These are phyloP conservation scores for Grammomys surdaster DNA, from an alignment of 2,113 vertebrate species.

Conservation along the genomic window DNA sequence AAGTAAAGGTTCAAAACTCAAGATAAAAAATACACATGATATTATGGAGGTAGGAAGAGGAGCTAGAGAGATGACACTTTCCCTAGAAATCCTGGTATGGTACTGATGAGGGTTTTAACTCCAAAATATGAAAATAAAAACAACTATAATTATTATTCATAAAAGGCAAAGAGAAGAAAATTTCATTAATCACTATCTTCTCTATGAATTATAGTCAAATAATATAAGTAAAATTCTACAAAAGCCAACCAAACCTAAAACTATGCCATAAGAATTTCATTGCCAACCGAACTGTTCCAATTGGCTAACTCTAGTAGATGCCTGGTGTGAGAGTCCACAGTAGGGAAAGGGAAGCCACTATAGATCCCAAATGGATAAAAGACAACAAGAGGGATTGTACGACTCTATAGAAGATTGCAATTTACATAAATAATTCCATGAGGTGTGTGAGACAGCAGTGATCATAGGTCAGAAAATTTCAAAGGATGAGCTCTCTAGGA, in stretches of 20 bases:
- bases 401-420: background rate
- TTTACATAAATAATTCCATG: background rate
- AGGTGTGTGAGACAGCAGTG: background rate
- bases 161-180: background rate
- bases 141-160: background rate
- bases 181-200: background rate
- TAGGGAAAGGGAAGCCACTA: background rate
- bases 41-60: background rate
- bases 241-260: background rate
- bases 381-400: background rate
- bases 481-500: background rate
- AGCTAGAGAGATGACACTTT: background rate
- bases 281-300: background rate
- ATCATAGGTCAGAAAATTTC: background rate
- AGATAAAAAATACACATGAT: background rate
- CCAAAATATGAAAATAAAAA: background rate
- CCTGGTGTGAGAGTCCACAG: background rate
- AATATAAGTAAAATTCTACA: background rate
- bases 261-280: background rate
- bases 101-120: background rate
- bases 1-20: slow-evolving; percentile 39
- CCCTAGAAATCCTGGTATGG: background rate
- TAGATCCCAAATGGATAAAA: background rate
- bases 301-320: background rate
- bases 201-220: background rate